Conservation (phyloP, 1,140 invertebrate species). For the Stegodyphus mimosarum region DNA sequence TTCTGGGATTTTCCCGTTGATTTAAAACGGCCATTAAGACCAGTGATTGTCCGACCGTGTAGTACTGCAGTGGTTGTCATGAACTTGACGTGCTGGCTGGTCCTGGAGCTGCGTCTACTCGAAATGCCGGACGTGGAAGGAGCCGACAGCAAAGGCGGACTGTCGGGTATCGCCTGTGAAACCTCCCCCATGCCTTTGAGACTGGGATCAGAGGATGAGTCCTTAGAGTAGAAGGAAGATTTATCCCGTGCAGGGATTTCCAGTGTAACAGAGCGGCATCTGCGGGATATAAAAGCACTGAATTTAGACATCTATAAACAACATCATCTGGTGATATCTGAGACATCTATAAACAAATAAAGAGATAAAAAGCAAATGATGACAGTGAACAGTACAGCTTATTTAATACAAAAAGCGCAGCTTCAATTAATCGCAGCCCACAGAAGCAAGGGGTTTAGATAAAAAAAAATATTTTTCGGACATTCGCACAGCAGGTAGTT, state of each 20-base stretch:
- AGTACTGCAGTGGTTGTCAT: slow-evolving; percentile 55
- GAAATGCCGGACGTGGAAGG: slow-evolving; percentile 2
- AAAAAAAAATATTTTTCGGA: no score
- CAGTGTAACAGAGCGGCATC: slow-evolving; percentile 44
- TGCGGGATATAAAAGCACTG: not conserved
- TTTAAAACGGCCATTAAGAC: slow-evolving; percentile 51
- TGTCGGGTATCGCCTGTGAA: slow-evolving; percentile 32
- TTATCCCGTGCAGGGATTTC: slow-evolving; percentile 48
- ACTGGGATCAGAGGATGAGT: slow-evolving; percentile 54
- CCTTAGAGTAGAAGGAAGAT: slow-evolving; percentile 55
- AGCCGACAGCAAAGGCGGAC: slow-evolving; percentile 16
- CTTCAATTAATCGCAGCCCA: no score
- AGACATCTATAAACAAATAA: no score
- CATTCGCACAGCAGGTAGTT: no score
- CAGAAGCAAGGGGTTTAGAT: no score
- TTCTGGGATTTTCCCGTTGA: slow-evolving; percentile 15
- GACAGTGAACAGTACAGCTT: no score
- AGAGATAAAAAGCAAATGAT: no score
- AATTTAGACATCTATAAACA: no score
- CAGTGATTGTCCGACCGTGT: slow-evolving; percentile 36
- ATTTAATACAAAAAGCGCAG: no score
- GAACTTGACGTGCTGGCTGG: slow-evolving; percentile 53
- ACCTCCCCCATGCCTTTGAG: slow-evolving; percentile 38
- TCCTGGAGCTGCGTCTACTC: slow-evolving; percentile 20
- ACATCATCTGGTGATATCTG: no score